phyloP scores from a whole-genome alignment of 1,140 invertebrate genomes.

The Lithobius niger region DNA sequence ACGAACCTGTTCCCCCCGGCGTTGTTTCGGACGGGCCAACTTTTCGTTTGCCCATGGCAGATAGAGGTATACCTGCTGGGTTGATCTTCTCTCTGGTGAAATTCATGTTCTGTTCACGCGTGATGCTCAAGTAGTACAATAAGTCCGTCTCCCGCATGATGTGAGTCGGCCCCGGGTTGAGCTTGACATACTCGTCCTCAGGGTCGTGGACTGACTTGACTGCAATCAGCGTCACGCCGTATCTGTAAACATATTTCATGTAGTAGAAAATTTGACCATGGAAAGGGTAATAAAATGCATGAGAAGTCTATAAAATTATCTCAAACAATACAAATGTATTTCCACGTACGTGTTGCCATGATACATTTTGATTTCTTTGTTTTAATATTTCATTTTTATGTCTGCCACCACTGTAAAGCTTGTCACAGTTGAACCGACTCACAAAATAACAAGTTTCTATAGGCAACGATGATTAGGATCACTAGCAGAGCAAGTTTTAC shows the following conservation, averaged over 20 bases:
- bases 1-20: too few relatives aligned
- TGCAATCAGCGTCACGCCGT: conserved; percentile 88
- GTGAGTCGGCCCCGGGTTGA: conserved; percentile 92
- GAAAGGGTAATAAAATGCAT: not conserved
- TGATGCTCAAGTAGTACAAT: conserved; percentile 97
- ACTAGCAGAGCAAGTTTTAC: too few relatives aligned
- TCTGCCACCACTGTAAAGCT: not conserved
- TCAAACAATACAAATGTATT: not conserved
- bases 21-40: not conserved
- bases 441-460: too few relatives aligned
- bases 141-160: conserved; percentile 73
- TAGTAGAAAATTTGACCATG: not conserved
- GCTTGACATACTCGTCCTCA: conserved; percentile 65
- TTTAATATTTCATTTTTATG: not conserved
- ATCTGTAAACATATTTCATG: conserved; percentile 40
- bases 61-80: not conserved
- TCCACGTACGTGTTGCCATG: not conserved
- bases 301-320: not conserved
- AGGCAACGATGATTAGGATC: too few relatives aligned
- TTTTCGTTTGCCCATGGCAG: conserved; percentile 2
- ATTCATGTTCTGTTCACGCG: conserved; percentile 91
- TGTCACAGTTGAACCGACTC: too few relatives aligned
- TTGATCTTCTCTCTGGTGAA: conserved; percentile 36
- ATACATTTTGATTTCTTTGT: not conserved
- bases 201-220: conserved; percentile 78